Conservation (phyloP, 2,888 invertebrate species). For the Nymphalis urticae region DNA sequence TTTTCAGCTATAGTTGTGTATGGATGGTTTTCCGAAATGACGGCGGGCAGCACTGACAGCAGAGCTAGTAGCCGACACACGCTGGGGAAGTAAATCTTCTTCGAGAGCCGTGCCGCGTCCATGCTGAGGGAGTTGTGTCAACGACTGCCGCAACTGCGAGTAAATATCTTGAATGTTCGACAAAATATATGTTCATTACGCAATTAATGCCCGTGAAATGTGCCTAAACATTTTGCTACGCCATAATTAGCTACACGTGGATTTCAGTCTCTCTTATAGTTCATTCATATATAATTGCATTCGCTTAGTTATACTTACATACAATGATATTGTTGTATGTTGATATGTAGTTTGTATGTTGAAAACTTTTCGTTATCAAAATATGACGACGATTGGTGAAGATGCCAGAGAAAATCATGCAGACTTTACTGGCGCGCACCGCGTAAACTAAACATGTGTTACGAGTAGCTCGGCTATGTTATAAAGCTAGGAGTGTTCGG, state of each 20-base stretch:
- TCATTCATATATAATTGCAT: neutral
- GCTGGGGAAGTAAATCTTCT: neutral
- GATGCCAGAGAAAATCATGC: too few relatives aligned
- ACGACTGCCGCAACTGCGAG: neutral
- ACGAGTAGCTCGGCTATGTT: too few relatives aligned
- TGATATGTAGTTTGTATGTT: too few relatives aligned
- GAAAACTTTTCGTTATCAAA: too few relatives aligned
- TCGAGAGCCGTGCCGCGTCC: neutral
- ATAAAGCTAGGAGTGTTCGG: too few relatives aligned
- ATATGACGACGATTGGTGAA: too few relatives aligned
- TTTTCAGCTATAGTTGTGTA: conserved; percentile 8
- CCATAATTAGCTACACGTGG: neutral
- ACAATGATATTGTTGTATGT: too few relatives aligned
- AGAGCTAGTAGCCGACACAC: neutral
- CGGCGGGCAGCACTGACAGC: neutral
- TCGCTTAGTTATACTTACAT: neutral
- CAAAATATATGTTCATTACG: conserved; percentile 1
- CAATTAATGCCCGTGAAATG: neutral
- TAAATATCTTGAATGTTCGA: neutral
- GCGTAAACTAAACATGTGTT: too few relatives aligned
- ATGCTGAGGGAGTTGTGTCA: neutral
- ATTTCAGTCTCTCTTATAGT: neutral
- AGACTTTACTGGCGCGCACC: too few relatives aligned
- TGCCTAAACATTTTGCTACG: conserved; percentile 3
- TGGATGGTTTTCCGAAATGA: neutral